Percentiles rank a stretch among this genome's conserved stretches.
phyloP scores from a whole-genome alignment of 2,888 invertebrate species.

The Drymonia ruficornis region DNA sequence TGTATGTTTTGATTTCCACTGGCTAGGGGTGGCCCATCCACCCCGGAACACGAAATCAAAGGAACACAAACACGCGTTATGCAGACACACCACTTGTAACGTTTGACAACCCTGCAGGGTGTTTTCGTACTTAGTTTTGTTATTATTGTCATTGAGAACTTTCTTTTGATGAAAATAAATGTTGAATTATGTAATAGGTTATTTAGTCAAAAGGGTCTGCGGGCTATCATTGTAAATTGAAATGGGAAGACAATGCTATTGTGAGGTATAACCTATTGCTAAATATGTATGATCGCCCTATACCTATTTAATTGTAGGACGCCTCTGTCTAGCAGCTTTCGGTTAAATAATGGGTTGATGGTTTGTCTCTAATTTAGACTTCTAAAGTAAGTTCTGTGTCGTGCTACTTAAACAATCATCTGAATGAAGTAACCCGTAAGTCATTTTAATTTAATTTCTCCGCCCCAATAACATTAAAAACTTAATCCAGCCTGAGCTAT shows the following conservation, averaged over 20 bases:
- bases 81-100: conserved; percentile 26
- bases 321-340: too few species aligned
- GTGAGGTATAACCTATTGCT: too few species aligned
- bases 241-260: too few species aligned
- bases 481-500: conserved; percentile 20
- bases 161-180: conserved; percentile 3
- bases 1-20: conserved; percentile 72
- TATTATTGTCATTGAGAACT: conserved; percentile 9
- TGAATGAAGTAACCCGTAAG: background rate
- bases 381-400: too few species aligned
- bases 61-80: conserved; percentile 11
- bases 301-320: too few species aligned
- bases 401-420: too few species aligned
- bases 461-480: conserved; percentile 3
- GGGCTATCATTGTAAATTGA: background rate
- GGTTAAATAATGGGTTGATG: too few species aligned
- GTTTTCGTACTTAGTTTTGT: conserved; percentile 12
- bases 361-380: too few species aligned
- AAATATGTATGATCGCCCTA: too few species aligned
- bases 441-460: background rate
- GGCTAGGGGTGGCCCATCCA: conserved; percentile 12
- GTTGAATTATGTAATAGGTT: conserved; percentile 4
- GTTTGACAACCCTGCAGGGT: conserved; percentile 27
- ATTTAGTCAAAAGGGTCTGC: background rate
- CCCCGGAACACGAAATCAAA: conserved; percentile 18